These are phyloP conservation scores for Oophaga pumilio DNA, from an alignment of 2,113 vertebrate species.

Conservation along the genomic window DNA sequence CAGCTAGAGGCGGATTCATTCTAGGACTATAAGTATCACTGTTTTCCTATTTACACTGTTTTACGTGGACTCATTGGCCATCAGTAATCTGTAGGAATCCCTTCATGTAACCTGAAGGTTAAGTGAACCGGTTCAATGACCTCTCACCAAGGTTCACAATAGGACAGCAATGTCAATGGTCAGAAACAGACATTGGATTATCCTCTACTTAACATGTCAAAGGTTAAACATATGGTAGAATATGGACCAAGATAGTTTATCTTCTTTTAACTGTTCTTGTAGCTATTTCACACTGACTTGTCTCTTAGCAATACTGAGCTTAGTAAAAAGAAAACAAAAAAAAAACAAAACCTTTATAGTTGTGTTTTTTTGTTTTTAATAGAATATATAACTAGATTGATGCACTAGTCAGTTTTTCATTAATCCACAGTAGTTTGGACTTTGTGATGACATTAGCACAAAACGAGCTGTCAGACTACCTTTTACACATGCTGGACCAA, in stretches of 20 bases:
- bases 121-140: not conserved
- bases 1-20: no score
- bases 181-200: constrained; percentile 5
- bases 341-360: no score
- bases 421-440: no score
- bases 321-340: not conserved
- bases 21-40: not conserved
- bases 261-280: not conserved
- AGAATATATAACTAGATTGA: no score
- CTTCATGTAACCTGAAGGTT: not conserved
- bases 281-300: not conserved
- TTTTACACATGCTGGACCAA: no score
- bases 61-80: not conserved
- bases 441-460: no score
- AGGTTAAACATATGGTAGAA: constrained; percentile 7
- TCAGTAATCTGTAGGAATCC: not conserved
- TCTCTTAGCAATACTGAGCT: not conserved
- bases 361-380: no score
- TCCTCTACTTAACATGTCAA: constrained; percentile 14
- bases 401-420: no score
- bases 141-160: constrained; percentile 1
- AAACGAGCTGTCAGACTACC: no score
- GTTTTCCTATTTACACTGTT: not conserved
- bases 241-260: not conserved
- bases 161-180: not conserved